Evolutionary conservation across 2,888 invertebrate species (phyloP), one percentile per base, ranked within the genome.

Genomic region (Spilarctia lutea): DNA sequence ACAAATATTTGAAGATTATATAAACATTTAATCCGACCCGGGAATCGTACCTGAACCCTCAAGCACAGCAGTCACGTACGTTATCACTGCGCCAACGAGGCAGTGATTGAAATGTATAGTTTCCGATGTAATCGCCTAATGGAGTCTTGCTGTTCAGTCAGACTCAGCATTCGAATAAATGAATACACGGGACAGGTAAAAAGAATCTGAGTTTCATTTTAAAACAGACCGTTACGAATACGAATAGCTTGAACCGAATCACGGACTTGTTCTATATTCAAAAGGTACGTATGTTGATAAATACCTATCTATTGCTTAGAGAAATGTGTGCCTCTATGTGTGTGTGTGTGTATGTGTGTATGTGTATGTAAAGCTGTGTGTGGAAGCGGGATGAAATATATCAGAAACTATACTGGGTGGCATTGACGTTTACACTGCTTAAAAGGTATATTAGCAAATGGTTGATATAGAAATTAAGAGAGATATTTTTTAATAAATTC

Each of bases 101-200:
- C 73, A 72, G 75, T 71, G 75, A 84, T 81, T 76, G 77, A 77
- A 79, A 76, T 65, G 77, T 75, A 77, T 71, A 76, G 78, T 79
- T 67, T 75, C 78, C 73, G 71, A 78, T 78, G 85, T 83, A 86
- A 86, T 86, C 84, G 52, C 65, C 80, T 86, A 86, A 86, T 86
- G 83, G 85, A 83, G 76, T 77, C 82, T 77, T 72, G 33, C n/a
- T 72, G 77, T 81, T 81, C 76, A 72, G 74, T 83, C 79, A 76
- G 30, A 52, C 73, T 76, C 72, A 39, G 65, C 52, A 39, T 73
- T 76, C 71, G 77, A 80, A 81, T 83, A 82, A 86, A 84, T 84
- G 86, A 86, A 85, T 77, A 72, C 76, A 39, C 7, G 45, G 39
- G 42, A 20, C 48, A 66, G 66, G 35, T 71, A 81, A 77, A 80